Percentiles rank a stretch among this genome's conserved stretches.
phyloP scores from a whole-genome alignment of 2,888 invertebrate species.

The Colostygia pectinataria region DNA sequence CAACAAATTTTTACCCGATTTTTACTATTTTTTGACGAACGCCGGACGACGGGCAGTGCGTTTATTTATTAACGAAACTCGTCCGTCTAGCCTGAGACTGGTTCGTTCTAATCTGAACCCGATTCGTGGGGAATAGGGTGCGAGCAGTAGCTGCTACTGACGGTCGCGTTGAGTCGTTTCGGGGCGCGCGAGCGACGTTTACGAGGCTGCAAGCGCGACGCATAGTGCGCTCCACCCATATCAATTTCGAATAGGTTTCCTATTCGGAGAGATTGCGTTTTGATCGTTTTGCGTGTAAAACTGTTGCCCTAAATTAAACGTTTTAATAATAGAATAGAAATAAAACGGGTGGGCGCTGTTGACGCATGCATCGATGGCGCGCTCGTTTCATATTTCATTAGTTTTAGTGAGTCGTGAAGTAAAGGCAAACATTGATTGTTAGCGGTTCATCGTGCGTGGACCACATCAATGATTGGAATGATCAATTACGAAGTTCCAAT shows the following conservation, averaged over 20 bases:
- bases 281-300: conserved; percentile 80
- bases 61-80: conserved; percentile 83
- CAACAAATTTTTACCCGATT: conserved; percentile 73
- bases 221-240: conserved; percentile 77
- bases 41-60: conserved; percentile 69
- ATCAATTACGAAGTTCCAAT: conserved; percentile 74
- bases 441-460: conserved; percentile 41
- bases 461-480: conserved; percentile 54
- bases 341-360: conserved; percentile 64
- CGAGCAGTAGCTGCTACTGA: conserved; percentile 35
- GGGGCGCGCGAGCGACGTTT: conserved; percentile 59
- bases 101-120: conserved; percentile 41
- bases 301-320: conserved; percentile 81
- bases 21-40: conserved; percentile 65
- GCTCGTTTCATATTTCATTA: conserved; percentile 63
- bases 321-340: conserved; percentile 80
- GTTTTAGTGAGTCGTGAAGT: conserved; percentile 53
- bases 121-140: conserved; percentile 48
- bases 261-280: conserved; percentile 78
- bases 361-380: conserved; percentile 57
- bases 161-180: conserved; percentile 50
- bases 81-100: conserved; percentile 51
- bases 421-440: conserved; percentile 53
- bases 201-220: conserved; percentile 77
- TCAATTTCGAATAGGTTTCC: conserved; percentile 82